Evolutionary conservation across 2,113 vertebrate species (phyloP).

Genomic region (Proterorhinus semilunaris): DNA sequence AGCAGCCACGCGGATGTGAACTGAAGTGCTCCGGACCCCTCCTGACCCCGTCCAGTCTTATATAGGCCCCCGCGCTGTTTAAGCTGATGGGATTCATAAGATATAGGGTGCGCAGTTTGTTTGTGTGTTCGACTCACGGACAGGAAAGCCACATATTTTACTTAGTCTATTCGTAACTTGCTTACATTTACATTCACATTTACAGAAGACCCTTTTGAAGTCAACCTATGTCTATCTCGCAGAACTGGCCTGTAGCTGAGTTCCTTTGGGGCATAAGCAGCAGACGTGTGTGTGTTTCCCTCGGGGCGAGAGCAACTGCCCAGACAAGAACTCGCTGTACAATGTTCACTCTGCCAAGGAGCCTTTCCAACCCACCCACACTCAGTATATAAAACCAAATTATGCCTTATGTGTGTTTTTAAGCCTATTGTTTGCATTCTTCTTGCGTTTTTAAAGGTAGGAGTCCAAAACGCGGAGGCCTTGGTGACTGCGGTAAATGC

Average conservation of each 20-base stretch:
- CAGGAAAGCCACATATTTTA: too few species aligned
- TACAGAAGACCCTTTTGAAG: too few species aligned
- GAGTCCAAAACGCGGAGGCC: not conserved
- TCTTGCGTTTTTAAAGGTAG: not conserved
- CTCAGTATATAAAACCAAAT: constrained; percentile 7
- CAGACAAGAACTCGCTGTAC: constrained; percentile 16
- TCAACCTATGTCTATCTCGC: constrained; percentile 13
- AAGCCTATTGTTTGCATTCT: constrained; percentile 5
- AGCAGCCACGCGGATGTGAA: constrained; percentile 5
- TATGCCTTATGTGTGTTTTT: constrained; percentile 7
- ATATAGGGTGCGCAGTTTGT: not conserved
- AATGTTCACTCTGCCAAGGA: constrained; percentile 22
- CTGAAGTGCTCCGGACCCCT: constrained; percentile 10
- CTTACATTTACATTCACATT: too few species aligned
- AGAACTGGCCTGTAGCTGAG: constrained; percentile 20
- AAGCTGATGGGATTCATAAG: not conserved
- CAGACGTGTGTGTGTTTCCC: not conserved
- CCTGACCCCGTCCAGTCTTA: constrained; percentile 17
- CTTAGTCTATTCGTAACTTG: too few species aligned
- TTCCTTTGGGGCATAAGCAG: not conserved
- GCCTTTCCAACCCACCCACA: constrained; percentile 12
- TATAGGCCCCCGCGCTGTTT: not conserved
- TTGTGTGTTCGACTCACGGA: not conserved
- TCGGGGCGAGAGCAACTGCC: not conserved
- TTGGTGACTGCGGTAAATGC: not conserved